Evolutionary conservation across 2,797 vertebrate species (phyloP), one percentile per base, ranked within the genome.

Genomic region (Austrolebias charrua): DNA sequence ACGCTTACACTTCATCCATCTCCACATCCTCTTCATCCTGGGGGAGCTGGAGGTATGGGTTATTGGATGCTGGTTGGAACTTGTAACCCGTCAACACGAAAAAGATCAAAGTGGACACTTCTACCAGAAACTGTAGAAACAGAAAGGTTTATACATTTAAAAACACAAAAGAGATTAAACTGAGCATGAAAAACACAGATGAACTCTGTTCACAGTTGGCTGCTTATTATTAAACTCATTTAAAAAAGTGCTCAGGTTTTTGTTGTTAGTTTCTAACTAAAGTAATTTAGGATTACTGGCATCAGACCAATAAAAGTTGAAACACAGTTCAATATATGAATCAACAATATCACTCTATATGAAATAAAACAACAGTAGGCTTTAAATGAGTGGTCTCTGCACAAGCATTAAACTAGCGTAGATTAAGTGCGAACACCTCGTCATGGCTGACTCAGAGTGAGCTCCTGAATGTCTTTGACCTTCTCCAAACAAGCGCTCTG

Each of bases 61-160:
- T 95, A 67, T 95, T 93, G 66, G 94, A 92, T 0, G 94, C 90
- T 0, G 94, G 95, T 16, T 93, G 88, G 87, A 95, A 95, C 89
- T 95, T 95, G 83, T 94, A 95, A 20, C 94, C 94, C 2, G 93
- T 95, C 85, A 95, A 63, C 66, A 95, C 89, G 0, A 95, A 95
- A 73, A 96, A 96, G 78, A 95, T 78, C 53, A 95, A 83, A 2
- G 94, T 94, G 14, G 94, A 94, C 19, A 91, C 83, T 67, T 95
- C 94, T 48, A 95, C 91, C 79, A 95, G 78, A 44, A 95, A 90
- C 94, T 95, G 84, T 40, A 20, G 61, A 62, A 11, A 73, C 15
- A 52, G 20, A 9, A 4, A 10, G 16, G 24, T 24, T 24, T 24
- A 3, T 24, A 24, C 24, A 24, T 24, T 24, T 24, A 24, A 24